Percentiles rank a stretch among this genome's conserved stretches.
Conservation (phyloP, 2,797 vertebrate genomes). For the Ceyx erithaca region DNA sequence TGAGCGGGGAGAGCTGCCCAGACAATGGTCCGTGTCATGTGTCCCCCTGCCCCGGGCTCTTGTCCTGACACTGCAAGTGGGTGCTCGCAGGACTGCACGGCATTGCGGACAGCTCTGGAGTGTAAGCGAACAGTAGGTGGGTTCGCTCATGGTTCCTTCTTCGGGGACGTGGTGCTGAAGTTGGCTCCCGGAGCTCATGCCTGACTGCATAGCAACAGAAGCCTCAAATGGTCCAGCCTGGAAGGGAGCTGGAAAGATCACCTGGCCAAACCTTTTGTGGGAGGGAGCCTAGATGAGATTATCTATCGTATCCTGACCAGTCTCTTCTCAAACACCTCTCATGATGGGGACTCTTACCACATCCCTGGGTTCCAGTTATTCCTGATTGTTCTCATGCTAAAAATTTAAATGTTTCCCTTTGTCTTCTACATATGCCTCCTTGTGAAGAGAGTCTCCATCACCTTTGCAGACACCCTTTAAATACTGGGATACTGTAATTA, state of each 20-base stretch:
- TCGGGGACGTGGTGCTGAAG: not conserved
- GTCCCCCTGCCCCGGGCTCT: not conserved
- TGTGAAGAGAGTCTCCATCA: not conserved
- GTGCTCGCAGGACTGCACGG: fast-evolving
- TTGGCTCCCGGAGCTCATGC: fast-evolving
- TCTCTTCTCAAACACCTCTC: not conserved
- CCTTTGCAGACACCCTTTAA: not conserved
- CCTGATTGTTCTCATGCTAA: not conserved
- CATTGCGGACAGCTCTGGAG: fast-evolving
- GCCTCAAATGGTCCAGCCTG: not conserved
- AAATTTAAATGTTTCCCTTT: not conserved
- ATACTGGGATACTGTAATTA: not conserved
- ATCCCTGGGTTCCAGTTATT: not conserved
- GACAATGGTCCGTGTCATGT: fast-evolving
- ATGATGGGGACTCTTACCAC: fast-evolving
- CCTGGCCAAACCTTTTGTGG: fast-evolving
- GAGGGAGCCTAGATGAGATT: not conserved
- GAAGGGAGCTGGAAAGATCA: not conserved
- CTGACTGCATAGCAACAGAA: fast-evolving
- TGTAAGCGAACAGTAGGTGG: not conserved
- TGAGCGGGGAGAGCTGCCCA: not conserved
- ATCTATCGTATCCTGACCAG: not conserved
- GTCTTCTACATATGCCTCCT: not conserved
- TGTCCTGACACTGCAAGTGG: fast-evolving
- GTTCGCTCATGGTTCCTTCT: not conserved